Base-by-base conservation (phyloP, 2,113 vertebrate species). In the Ibidorhyncha struthersii region DNA sequence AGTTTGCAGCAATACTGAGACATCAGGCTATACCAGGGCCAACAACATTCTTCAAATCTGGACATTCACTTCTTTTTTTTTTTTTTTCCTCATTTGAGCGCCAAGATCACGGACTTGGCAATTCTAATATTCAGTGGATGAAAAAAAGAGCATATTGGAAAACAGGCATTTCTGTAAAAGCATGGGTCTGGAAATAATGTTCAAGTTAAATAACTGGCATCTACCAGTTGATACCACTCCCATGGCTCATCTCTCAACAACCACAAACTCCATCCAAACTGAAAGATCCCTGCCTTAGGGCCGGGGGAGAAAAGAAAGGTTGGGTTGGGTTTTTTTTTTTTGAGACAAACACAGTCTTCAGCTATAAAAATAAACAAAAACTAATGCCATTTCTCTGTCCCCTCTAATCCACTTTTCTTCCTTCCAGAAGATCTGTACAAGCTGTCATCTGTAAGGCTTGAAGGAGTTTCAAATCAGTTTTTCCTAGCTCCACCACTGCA, bases 11-110 rank as follows among this genome's bases (percentile, higher is more conserved):
- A 86, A 81, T 22, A 84, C 76, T 23, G 29, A 97, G 93, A 94
- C 41, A 96, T 85, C 94, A 97, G 78, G 81, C 45, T 85, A 58
- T 23, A 95, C 86, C 53, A 94, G 95, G 95, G 89, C 70, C 53
- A 89, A 91, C 93, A 88, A 58, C 82, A 95, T 93, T 95, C 87
- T 91, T 96, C 63, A 82, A 40, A 70, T 58, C 47, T 82, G 34
- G 73, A 83, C 2, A 0, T 55, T 53, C 27, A 45, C 9, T 71
- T 14, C 12, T 43, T 36, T 53, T 22, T 14, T 69, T 40, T 36
- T 36, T 34, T 19, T 36, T 13, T 27, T n/a, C n/a, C 73, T 72
- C 47, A 59, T 85, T 62, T 58, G 32, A 91, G 10, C 34, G 36
- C 53, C 70, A 95, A 76, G 65, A 65, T n/a, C 66, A 72, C 0